Evolutionary conservation across 2,113 vertebrate genomes (phyloP), one percentile per base, ranked within the genome.

Genomic region (Alosa alosa): DNA sequence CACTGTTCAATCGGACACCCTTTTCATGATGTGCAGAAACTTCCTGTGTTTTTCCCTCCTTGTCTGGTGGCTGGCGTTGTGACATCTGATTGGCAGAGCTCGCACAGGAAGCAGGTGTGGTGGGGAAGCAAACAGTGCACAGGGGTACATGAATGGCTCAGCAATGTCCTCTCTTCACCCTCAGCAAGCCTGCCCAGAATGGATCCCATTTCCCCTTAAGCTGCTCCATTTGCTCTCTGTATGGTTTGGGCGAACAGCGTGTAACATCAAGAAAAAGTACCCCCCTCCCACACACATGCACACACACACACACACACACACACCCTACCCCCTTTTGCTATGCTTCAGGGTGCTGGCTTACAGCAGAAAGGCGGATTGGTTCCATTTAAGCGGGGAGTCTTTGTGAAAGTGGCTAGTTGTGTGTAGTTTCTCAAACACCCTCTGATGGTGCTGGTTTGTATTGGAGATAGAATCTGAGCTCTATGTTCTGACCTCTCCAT

Each of bases 121-220:
- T 82, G 41, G 88, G 84, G 88, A 87, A 87, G 87, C 87, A 88
- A 90, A 90, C 89, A 87, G 83, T 83, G 84, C 81, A 82, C 44
- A 39, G 7, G 72, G 31, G 10, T 15, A 44, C 83, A 83, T 86
- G 83, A 88, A 88, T 82, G 75, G 60, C 41, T 81, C 81, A 85
- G 31, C 84, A 86, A 82, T 90, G 89, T 90, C 89, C 89, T 90
- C 84, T 20, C 82, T 88, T 90, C 87, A 90, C 89, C 89, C 78
- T 75, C 84, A 88, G 86, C 83, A 64, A 55, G 31, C 52, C 39
- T 82, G 41, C 83, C 84, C 84, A 88, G 85, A 84, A 83, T 82
- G 36, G 84, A 86, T 88, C 89, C 84, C 89, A 83, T 90, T 90
- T 87, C 86, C 87, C 81, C 84, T 88, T 88, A 84, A 87, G 87